Evolutionary conservation across 2,888 invertebrate species (phyloP), one percentile per base, ranked within the genome.

Genomic region (Villa cingulata): DNA sequence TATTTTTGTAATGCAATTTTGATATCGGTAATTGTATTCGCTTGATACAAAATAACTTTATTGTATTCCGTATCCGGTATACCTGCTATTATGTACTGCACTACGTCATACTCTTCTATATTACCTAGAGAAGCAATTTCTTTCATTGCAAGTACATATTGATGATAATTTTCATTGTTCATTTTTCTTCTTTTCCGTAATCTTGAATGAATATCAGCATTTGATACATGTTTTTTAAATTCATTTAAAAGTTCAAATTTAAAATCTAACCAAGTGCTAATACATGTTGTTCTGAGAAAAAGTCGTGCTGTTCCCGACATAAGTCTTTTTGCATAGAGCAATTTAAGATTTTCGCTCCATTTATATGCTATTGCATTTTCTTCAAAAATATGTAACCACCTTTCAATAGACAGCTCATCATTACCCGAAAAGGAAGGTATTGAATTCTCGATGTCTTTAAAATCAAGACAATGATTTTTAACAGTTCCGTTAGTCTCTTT

Each of bases 301-400:
- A 52, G 18, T 20, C 37, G 50, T 16, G 48, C 49, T 4, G 52
- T 48, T 14, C 49, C 49, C 23, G 37, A 34, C 12, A 49, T 29
- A 43, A 45, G 34, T 19, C 46, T n/a, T 41, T 37, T 51, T 32
- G 45, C 48, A 37, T 43, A 51, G n/a, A 51, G 40, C 23, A 45
- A 49, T 27, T 34, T 44, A 29, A 41, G 37, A 15, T 43, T 43
- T 23, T 44, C 42, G 17, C 48, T 37, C 23, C 49, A 46, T n/a
- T n/a, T 7, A 32, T 40, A 29, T 6, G 38, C 43, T 29, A 45
- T 41, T 6, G 43, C 41, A 23, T 36, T 37, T 41, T 48, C 52
- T 5, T 50, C 48, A 38, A 52, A 48, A 18, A 48, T 34, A 29
- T 42, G 39, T 16, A 48, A 18, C 51, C 49, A 48, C 37, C 41